A percentile compares a stretch with the other conserved stretches of the same genome.
These are phyloP conservation scores for Larimichthys polyactis DNA, from an alignment of 2,113 vertebrate genomes.

Conservation along the genomic window DNA sequence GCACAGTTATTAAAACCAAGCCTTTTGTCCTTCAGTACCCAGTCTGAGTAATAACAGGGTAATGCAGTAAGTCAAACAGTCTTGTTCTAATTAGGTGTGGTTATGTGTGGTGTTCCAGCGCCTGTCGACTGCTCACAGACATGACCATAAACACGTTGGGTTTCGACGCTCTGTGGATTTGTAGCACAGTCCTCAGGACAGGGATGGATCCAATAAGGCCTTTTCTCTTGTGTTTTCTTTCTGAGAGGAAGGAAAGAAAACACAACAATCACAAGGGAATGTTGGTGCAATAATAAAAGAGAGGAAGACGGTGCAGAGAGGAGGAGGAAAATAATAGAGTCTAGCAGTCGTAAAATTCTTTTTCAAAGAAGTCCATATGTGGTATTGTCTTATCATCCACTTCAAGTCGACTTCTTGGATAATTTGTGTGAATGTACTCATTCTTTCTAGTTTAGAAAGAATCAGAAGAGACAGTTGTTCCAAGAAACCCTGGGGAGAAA, in stretches of 20 bases:
- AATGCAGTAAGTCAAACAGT: conserved; percentile 74
- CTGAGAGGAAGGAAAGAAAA: conserved; percentile 26
- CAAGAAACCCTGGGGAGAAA: background rate
- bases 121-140: conserved; percentile 71
- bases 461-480: background rate
- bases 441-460: background rate
- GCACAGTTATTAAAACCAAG: conserved; percentile 62
- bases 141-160: conserved; percentile 72
- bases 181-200: conserved; percentile 8
- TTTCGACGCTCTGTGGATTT: conserved; percentile 51
- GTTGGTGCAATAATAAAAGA: conserved; percentile 15
- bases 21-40: conserved; percentile 52
- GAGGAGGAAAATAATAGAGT: too few species aligned
- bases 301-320: background rate
- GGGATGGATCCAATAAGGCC: conserved; percentile 57
- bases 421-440: background rate
- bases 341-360: background rate
- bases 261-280: conserved; percentile 31
- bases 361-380: background rate
- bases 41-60: conserved; percentile 74
- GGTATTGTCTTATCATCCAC: background rate
- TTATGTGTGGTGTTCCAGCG: conserved; percentile 69
- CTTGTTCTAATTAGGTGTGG: conserved; percentile 82
- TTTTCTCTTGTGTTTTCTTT: conserved; percentile 30
- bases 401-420: background rate